phyloP scores from a whole-genome alignment of 1,140 invertebrate genomes.

The Pomacea maculata region DNA sequence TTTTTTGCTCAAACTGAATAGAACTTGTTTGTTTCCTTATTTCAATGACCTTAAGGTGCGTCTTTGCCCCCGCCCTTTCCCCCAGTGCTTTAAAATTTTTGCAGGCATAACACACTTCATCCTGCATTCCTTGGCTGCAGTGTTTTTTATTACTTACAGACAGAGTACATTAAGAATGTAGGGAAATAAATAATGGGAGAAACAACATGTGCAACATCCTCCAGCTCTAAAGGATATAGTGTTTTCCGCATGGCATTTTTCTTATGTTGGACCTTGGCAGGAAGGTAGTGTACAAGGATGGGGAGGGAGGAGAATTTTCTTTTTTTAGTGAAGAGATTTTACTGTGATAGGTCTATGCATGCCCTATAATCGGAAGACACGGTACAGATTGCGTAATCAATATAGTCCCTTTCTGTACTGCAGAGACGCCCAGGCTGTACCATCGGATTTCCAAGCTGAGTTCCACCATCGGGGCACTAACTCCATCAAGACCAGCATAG shows the following conservation, averaged over 20 bases:
- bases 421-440: not conserved
- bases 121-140: not conserved
- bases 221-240: not conserved
- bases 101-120: not conserved
- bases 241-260: not conserved
- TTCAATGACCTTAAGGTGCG: not conserved
- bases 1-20: too few species aligned
- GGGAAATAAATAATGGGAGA: not conserved
- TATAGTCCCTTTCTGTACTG: too few species aligned
- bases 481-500: slow-evolving; percentile 11
- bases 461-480: slow-evolving; percentile 14
- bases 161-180: too few species aligned
- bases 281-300: not conserved
- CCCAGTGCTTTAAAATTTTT: not conserved
- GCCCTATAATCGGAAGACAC: too few species aligned
- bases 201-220: not conserved
- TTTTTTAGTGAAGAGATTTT: too few species aligned
- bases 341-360: not conserved
- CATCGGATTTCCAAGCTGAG: slow-evolving; percentile 8
- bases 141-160: not conserved
- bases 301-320: not conserved
- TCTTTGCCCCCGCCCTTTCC: not conserved
- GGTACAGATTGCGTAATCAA: too few species aligned
- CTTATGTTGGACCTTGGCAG: too few species aligned
- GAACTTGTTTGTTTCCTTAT: not conserved